These are phyloP conservation scores for Cottus gobio DNA, from an alignment of 2,113 vertebrate species.

Conservation along the genomic window DNA sequence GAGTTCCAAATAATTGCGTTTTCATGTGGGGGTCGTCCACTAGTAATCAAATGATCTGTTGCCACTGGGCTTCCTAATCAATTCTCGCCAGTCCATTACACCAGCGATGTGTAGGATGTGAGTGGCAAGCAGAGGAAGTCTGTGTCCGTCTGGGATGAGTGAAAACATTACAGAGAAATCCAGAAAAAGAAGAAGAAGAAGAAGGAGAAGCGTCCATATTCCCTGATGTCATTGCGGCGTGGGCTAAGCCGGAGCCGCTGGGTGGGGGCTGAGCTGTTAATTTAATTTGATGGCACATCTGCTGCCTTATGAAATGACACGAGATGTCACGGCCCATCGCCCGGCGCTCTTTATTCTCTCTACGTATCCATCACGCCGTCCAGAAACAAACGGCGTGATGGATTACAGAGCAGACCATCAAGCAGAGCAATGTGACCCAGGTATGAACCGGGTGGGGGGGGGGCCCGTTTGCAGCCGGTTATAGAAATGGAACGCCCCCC, in stretches of 20 bases:
- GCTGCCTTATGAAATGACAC: slow-evolving; percentile 62
- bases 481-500: neutral
- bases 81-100: slow-evolving; percentile 64
- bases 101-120: slow-evolving; percentile 11
- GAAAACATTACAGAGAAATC: slow-evolving; percentile 63
- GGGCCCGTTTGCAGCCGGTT: slow-evolving; percentile 20
- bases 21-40: slow-evolving; percentile 23
- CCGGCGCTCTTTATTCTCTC: slow-evolving; percentile 19
- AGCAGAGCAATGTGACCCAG: neutral
- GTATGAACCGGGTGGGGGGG: neutral
- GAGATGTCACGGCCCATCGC: slow-evolving; percentile 27
- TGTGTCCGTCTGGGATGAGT: slow-evolving; percentile 41
- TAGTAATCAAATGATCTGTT: slow-evolving; percentile 64
- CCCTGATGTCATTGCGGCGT: slow-evolving; percentile 56
- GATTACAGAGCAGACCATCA: slow-evolving; percentile 20
- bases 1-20: slow-evolving; percentile 60
- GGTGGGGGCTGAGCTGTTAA: slow-evolving; percentile 58
- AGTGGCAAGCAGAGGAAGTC: slow-evolving; percentile 34
- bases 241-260: slow-evolving; percentile 31
- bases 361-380: neutral
- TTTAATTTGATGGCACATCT: slow-evolving; percentile 72
- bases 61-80: slow-evolving; percentile 57
- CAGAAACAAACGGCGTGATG: slow-evolving; percentile 10
- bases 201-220: slow-evolving; percentile 40
- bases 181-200: slow-evolving; percentile 19